Percentiles rank a stretch among this genome's conserved stretches.
phyloP scores from a whole-genome alignment of 35 echinoderm and acorn worm species.

The Lytechinus variegatus region DNA sequence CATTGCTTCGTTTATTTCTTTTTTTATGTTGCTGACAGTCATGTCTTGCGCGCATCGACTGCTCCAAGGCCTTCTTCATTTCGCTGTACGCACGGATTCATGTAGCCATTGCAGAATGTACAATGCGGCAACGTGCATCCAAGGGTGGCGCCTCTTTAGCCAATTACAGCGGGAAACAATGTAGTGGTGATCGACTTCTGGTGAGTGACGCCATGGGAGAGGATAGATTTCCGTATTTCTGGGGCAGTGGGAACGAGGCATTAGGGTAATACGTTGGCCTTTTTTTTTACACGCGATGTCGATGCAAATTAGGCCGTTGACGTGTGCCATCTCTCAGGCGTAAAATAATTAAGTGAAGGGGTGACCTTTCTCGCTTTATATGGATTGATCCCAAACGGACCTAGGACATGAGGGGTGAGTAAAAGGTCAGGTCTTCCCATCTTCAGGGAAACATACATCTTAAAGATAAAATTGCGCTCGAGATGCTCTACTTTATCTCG shows the following conservation, averaged over 20 bases:
- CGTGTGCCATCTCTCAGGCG: conserved; percentile 39
- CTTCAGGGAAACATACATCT: background rate
- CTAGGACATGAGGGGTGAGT: background rate
- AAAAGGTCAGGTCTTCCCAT: conserved; percentile 17
- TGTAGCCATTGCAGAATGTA: background rate
- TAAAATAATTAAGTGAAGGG: conserved; percentile 41
- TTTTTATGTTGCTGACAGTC: background rate
- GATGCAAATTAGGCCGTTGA: conserved; percentile 37
- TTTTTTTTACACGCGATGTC: conserved; percentile 27
- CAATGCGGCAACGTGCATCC: background rate
- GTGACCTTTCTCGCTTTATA: conserved; percentile 38
- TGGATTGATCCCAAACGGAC: conserved; percentile 42
- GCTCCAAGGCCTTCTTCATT: too few relatives aligned
- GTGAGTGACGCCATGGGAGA: background rate
- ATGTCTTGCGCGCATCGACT: background rate
- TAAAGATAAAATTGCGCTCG: background rate
- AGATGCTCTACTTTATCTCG: too few relatives aligned
- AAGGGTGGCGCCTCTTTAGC: background rate
- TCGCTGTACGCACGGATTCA: background rate
- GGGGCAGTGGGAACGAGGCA: background rate
- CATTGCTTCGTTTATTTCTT: background rate
- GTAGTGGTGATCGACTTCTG: background rate
- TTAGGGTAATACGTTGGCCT: conserved; percentile 15
- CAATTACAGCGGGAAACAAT: background rate
- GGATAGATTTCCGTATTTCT: background rate